Conservation (phyloP, 2,113 vertebrate genomes). For the Strix uralensis region DNA sequence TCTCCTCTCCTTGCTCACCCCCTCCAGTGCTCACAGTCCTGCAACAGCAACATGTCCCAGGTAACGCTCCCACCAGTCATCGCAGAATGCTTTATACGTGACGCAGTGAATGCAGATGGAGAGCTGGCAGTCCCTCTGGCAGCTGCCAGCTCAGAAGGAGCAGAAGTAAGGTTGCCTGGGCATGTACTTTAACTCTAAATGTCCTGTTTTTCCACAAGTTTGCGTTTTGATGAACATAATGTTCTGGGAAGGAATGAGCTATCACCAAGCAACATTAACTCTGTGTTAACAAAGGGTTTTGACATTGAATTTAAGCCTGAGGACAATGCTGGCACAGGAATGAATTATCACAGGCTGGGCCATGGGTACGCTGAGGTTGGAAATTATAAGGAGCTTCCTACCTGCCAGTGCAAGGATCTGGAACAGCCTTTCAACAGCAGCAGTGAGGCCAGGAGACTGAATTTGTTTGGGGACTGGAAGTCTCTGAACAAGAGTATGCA, state of each 20-base stretch:
- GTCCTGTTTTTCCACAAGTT: slow-evolving; percentile 55
- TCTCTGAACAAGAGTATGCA: background rate
- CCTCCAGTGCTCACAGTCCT: fast-evolving
- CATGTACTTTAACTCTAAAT: slow-evolving; percentile 52
- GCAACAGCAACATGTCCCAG: fast-evolving
- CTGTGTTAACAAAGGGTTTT: slow-evolving; percentile 58
- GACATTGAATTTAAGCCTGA: slow-evolving; percentile 58
- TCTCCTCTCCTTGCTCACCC: background rate
- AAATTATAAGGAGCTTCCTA: slow-evolving; percentile 17
- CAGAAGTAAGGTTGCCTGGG: slow-evolving; percentile 1
- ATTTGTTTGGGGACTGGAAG: background rate
- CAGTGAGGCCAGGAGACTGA: background rate
- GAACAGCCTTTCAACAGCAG: background rate
- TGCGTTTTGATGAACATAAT: slow-evolving; percentile 41
- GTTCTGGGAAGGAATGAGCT: slow-evolving; percentile 44
- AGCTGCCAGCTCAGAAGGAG: slow-evolving; percentile 32
- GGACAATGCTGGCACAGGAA: slow-evolving; percentile 31
- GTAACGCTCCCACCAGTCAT: background rate
- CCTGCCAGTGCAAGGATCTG: background rate
- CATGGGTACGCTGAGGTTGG: background rate
- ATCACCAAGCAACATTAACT: slow-evolving; percentile 66
- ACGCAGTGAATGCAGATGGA: background rate
- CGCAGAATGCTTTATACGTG: background rate
- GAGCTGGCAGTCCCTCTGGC: slow-evolving; percentile 25
- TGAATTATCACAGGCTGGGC: slow-evolving; percentile 1